Evolutionary conservation across 2,113 vertebrate genomes (phyloP), one percentile per base, ranked within the genome.

Genomic region (Leptobrachium leishanense): DNA sequence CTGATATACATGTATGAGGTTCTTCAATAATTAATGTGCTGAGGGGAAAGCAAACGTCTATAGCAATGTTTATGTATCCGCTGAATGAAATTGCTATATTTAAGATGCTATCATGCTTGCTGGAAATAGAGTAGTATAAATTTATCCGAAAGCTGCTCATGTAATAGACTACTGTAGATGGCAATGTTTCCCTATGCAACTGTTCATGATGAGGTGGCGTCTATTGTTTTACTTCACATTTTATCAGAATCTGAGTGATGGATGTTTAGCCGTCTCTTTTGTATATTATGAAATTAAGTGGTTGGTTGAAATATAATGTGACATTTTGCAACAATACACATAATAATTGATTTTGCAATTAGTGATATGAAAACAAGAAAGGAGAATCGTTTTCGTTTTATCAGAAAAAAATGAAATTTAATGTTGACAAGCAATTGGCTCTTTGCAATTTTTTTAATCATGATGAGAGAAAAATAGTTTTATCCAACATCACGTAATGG

Each of bases 111-210:
- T 20, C 11, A 40, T 62, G 50, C 3, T 59, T 57, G 5, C 4
- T 65, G 15, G 42, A 55, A 67, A 43, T 8, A 40, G 13, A 68
- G n/a, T 2, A 3, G 13, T 6, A 70, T 50, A 1, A 12, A 6
- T 59, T 3, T 1, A 59, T 31, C 20, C 4, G 55, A 59, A 1
- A 44, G 44, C 10, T 68, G 65, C 53, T 50, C n/a, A 7, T 59
- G n/a, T 4, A 46, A 15, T 12, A 64, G 10, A 46, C 20, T 74
- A 8, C 78, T 74, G 53, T 74, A 81, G 78, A 20, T 74, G 78
- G 78, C 78, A 74, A 68, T 81, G 41, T 81, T 39, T 74, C 64
- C 6, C 72, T 12, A 43, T 41, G 46, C 55, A 72, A 46, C 68
- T 55, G 9, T 4, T 12, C 31, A n/a, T 41, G 31, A 42, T 15